phyloP scores from a whole-genome alignment of 2,888 invertebrate species.

The Yponomeuta sedellus region DNA sequence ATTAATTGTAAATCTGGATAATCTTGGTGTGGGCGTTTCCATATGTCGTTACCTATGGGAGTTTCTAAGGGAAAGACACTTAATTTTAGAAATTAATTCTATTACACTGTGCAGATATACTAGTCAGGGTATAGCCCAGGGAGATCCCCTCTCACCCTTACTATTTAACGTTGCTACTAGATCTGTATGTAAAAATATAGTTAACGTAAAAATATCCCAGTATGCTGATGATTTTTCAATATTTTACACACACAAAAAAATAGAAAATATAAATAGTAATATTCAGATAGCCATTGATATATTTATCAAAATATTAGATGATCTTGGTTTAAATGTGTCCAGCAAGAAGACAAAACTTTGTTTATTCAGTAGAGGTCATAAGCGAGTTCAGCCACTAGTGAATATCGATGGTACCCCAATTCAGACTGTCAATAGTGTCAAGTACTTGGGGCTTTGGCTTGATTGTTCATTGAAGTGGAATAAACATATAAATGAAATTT shows the following conservation, averaged over 20 bases:
- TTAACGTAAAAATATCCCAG: constrained; percentile 24
- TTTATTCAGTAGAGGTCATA: constrained; percentile 23
- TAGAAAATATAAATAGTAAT: background rate
- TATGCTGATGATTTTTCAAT: constrained; percentile 28
- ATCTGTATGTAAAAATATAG: background rate
- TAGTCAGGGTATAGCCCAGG: constrained; percentile 28
- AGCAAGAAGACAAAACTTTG: constrained; percentile 24
- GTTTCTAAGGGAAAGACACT: background rate
- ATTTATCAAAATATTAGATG: constrained; percentile 17
- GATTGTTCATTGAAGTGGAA: constrained; percentile 23
- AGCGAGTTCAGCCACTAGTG: constrained; percentile 14
- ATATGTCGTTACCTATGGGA: no score
- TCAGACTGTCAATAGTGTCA: constrained; percentile 21
- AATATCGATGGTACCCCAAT: constrained; percentile 19
- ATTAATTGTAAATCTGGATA: constrained; percentile 23
- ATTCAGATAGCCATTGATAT: constrained; percentile 20
- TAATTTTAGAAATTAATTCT: constrained; percentile 26
- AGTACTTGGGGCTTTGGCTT: constrained; percentile 25
- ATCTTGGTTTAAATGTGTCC: constrained; percentile 24
- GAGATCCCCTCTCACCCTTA: constrained; percentile 32
- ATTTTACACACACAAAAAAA: constrained; percentile 15
- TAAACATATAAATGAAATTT: constrained; percentile 24
- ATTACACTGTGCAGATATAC: constrained; percentile 22
- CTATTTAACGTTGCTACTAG: constrained; percentile 29
- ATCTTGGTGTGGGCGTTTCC: constrained; percentile 2